Evolutionary conservation across 2,797 vertebrate species (phyloP).

Genomic region (Mareca penelope): DNA sequence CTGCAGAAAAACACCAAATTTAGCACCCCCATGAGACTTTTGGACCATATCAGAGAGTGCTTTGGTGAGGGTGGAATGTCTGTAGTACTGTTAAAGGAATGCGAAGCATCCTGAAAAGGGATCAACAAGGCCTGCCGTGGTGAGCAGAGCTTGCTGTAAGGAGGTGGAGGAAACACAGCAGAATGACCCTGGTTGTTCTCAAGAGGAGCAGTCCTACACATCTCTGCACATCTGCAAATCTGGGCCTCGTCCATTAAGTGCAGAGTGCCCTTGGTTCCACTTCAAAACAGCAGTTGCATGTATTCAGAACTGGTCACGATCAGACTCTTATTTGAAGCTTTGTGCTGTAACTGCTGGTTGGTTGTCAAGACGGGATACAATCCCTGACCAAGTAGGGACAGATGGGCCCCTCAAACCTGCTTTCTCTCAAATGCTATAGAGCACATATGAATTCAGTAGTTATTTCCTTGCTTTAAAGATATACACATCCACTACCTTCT

Average conservation of each 20-base stretch:
- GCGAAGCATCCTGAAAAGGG: constrained; percentile 56
- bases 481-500: constrained; percentile 35
- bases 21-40: constrained; percentile 49
- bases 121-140: constrained; percentile 26
- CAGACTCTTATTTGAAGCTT: background rate
- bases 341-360: background rate
- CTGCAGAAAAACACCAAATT: constrained; percentile 47
- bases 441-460: constrained; percentile 44
- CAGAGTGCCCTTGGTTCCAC: background rate
- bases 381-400: background rate
- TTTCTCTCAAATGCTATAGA: constrained; percentile 3
- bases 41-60: constrained; percentile 52
- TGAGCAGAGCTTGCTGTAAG: background rate
- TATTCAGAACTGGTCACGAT: fast-evolving
- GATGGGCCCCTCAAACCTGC: constrained; percentile 40
- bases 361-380: background rate
- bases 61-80: constrained; percentile 58
- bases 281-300: background rate
- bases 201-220: constrained; percentile 1
- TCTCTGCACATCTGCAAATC: constrained; percentile 24
- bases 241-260: fast-evolving
- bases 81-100: constrained; percentile 58
- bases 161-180: background rate
- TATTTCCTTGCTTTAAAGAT: constrained; percentile 60
- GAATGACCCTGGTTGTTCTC: background rate